phyloP scores from a whole-genome alignment of 2,797 vertebrate species.

The Telmatherina bonti region DNA sequence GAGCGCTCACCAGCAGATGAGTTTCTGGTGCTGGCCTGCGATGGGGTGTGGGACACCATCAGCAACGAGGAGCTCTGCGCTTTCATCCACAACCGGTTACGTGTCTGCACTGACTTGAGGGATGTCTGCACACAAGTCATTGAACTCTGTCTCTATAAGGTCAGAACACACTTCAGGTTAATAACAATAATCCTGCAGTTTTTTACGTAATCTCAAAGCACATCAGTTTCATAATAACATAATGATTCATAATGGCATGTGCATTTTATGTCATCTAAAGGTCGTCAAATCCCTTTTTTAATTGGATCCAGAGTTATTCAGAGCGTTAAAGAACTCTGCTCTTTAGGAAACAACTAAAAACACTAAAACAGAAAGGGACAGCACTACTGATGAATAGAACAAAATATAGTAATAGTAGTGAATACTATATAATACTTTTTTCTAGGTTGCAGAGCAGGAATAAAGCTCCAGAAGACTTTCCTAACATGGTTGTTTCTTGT shows the following conservation, averaged over 20 bases:
- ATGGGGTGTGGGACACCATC: slow-evolving; percentile 88
- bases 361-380: background rate
- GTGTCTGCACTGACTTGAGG: slow-evolving; percentile 83
- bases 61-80: slow-evolving; percentile 84
- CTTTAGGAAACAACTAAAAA: background rate
- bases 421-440: background rate
- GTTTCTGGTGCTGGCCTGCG: slow-evolving; percentile 88
- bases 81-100: slow-evolving; percentile 85
- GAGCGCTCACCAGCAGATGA: slow-evolving; percentile 83
- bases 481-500: background rate
- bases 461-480: background rate
- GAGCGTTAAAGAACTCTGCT: background rate
- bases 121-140: slow-evolving; percentile 87
- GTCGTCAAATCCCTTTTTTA: background rate
- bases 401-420: too few species aligned
- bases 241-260: slow-evolving; percentile 31
- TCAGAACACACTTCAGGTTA: slow-evolving; percentile 54
- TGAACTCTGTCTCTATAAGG: slow-evolving; percentile 89
- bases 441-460: background rate
- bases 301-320: background rate
- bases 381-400: background rate
- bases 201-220: slow-evolving; percentile 31
- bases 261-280: slow-evolving; percentile 24
- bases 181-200: slow-evolving; percentile 8
- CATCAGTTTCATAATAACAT: slow-evolving; percentile 31